Percentiles rank a stretch among this genome's conserved stretches.
Conservation (phyloP, 2,888 invertebrate genomes). For the Diaprepes abbreviatus region DNA sequence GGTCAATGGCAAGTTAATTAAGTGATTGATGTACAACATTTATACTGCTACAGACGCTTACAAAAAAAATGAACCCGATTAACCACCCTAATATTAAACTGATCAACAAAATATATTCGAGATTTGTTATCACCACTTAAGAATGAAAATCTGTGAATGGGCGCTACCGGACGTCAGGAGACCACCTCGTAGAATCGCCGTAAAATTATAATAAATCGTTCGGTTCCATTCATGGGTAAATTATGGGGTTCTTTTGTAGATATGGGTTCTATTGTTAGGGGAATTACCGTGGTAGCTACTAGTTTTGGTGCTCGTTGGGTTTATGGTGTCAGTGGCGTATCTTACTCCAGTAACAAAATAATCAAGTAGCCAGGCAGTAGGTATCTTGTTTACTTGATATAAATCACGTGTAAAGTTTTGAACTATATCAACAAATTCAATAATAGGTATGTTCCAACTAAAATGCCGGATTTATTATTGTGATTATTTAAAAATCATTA, state of each 20-base stretch:
- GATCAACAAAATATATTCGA: conserved; percentile 19
- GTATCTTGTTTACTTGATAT: too few species aligned
- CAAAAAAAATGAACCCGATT: too few species aligned
- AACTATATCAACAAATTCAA: too few species aligned
- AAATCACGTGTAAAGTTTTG: too few species aligned
- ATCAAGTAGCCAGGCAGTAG: too few species aligned
- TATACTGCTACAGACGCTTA: too few species aligned
- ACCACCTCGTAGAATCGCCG: conserved; percentile 42
- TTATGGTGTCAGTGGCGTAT: conserved; percentile 30
- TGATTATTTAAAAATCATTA: too few species aligned
- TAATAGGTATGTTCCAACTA: too few species aligned
- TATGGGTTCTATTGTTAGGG: conserved; percentile 45
- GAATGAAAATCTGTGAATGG: conserved; percentile 45
- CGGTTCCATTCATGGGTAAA: conserved; percentile 47
- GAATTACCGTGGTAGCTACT: conserved; percentile 38
- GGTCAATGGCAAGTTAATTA: too few species aligned
- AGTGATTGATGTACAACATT: too few species aligned
- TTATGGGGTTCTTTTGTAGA: conserved; percentile 45
- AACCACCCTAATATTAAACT: too few species aligned
- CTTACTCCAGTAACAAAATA: neutral
- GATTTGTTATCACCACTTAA: conserved; percentile 37
- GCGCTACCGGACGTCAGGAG: conserved; percentile 29
- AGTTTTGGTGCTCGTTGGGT: conserved; percentile 29
- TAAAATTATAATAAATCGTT: conserved; percentile 48
- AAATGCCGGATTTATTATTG: too few species aligned